phyloP scores from a whole-genome alignment of 2,888 invertebrate species.

The Heliconius ethilla region DNA sequence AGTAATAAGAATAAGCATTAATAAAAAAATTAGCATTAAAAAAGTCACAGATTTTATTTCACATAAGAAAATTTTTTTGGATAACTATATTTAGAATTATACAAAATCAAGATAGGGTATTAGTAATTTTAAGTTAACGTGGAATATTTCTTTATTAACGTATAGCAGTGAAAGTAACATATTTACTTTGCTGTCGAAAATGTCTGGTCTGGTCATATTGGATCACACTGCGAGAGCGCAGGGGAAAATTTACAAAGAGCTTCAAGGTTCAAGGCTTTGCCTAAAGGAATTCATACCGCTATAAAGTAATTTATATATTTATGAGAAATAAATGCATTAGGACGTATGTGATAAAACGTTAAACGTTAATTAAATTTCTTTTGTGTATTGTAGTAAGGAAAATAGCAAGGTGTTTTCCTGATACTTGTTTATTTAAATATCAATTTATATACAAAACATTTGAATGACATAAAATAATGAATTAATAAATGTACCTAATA shows the following conservation, averaged over 20 bases:
- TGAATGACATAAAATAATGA: neutral
- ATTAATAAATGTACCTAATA: too few species aligned
- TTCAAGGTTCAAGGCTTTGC: neutral
- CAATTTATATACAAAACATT: neutral
- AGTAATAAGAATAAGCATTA: too few species aligned
- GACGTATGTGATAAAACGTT: too few species aligned
- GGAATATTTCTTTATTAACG: constrained; percentile 1
- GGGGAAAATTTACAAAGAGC: constrained; percentile 5
- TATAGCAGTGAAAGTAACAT: constrained; percentile 9
- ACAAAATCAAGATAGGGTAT: too few species aligned
- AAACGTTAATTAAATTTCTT: too few species aligned
- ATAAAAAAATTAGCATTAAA: too few species aligned
- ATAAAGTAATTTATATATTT: neutral
- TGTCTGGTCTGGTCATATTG: constrained; percentile 11
- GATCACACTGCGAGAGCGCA: neutral
- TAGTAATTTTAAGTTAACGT: neutral
- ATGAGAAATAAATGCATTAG: neutral
- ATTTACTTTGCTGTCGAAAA: constrained; percentile 20
- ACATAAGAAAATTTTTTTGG: too few species aligned
- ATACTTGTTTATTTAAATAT: neutral
- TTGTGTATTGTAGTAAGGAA: neutral
- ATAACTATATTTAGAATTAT: too few species aligned
- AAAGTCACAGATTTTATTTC: too few species aligned
- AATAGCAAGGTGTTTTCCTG: neutral
- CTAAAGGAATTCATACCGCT: neutral